Evolutionary conservation across 2,113 vertebrate species (phyloP).

Genomic region (Hypanus sabinus): DNA sequence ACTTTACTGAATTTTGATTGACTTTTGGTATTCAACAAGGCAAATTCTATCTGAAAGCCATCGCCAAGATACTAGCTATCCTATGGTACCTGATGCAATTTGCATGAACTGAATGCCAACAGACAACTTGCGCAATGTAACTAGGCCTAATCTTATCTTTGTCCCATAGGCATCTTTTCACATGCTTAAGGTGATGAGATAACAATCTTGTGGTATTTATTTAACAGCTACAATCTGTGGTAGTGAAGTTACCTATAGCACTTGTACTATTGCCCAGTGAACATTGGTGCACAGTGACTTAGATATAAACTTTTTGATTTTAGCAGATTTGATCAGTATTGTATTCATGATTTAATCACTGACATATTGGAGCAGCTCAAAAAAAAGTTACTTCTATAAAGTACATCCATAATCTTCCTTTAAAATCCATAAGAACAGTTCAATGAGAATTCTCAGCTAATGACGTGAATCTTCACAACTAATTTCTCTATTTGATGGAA

Average conservation of each 20-base stretch:
- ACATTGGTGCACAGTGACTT: neutral
- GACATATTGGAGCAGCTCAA: neutral
- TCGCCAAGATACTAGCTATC: neutral
- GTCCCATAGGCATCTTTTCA: neutral
- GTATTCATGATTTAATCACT: neutral
- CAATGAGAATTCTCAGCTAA: neutral
- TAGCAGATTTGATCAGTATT: neutral
- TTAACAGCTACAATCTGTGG: neutral
- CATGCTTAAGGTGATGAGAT: neutral
- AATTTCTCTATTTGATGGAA: neutral
- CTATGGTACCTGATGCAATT: neutral
- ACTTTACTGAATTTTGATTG: neutral
- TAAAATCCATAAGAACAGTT: neutral
- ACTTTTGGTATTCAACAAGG: neutral
- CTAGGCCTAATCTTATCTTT: neutral
- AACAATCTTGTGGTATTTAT: neutral
- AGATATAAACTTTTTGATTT: neutral
- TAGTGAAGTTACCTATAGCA: neutral
- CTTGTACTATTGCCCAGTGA: neutral
- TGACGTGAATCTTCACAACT: neutral
- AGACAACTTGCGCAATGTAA: neutral
- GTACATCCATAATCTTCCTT: neutral
- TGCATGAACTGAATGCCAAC: neutral
- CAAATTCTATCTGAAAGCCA: neutral
- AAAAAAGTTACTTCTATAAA: neutral